Evolutionary conservation across 2,113 vertebrate genomes (phyloP).

Genomic region (Actinemys pallida): DNA sequence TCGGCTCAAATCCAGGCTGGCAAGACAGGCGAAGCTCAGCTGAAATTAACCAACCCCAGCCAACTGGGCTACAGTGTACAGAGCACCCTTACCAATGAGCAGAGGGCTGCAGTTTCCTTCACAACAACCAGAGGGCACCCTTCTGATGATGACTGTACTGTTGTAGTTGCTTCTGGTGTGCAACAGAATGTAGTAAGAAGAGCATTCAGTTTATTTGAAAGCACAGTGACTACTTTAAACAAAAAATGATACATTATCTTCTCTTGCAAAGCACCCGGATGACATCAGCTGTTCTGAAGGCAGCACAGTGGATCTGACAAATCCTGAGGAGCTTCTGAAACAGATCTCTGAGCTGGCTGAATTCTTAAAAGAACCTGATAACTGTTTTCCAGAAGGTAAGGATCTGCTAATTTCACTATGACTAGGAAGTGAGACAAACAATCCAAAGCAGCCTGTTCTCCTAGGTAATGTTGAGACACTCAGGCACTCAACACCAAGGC

Average conservation of each 20-base stretch:
- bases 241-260: background rate
- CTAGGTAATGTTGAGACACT: background rate
- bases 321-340: slow-evolving; percentile 86
- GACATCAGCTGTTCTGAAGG: slow-evolving; percentile 88
- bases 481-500: background rate
- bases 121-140: too few species aligned
- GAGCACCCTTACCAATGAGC: too few species aligned
- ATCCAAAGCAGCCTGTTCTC: background rate
- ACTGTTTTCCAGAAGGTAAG: slow-evolving; percentile 93
- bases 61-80: too few species aligned
- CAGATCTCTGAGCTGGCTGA: slow-evolving; percentile 84
- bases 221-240: background rate
- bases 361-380: slow-evolving; percentile 87
- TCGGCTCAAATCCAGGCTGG: too few species aligned
- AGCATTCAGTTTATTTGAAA: background rate
- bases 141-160: too few species aligned
- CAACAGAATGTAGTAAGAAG: too few species aligned
- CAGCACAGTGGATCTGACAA: slow-evolving; percentile 92
- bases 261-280: slow-evolving; percentile 65
- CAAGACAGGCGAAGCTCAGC: too few species aligned
- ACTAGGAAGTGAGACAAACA: background rate
- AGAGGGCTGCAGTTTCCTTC: too few species aligned
- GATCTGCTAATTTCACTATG: rapidly evolving
- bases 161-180: too few species aligned
- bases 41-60: too few species aligned